Evolutionary conservation across 2,888 invertebrate species (phyloP), one percentile per base, ranked within the genome.

Genomic region (Ophioninae sp.): DNA sequence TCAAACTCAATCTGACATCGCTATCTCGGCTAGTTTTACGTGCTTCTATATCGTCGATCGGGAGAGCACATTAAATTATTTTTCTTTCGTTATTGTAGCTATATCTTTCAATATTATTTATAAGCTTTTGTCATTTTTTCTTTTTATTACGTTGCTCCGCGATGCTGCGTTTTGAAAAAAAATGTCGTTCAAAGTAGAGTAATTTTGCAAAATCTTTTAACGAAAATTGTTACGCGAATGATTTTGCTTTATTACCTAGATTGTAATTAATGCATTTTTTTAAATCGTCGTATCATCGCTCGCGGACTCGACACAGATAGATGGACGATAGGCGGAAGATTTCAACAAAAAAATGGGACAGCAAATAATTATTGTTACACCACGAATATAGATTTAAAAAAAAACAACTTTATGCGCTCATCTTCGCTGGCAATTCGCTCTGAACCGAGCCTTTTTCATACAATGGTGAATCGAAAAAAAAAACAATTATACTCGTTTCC

Each of bases 21-120:
- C 50, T 56, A 61, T 41, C 20, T 75, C 30, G 59, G 75, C n/a
- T 57, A n/a, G 30, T 57, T 69, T 68, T 75, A 13, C 30, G 64
- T 81, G 10, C 69, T 20, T 20, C 23, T 30, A 21, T 56, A 17
- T 75, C 67, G 3, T 69, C 17, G 39, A 65, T 64, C 41, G n/a
- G 13, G 44, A 62, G 57, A 10, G n/a, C 10, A n/a, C 20, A 37
- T 64, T n/a, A 20, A 8, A 30, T 30, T 21, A 41, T 37, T 17
- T 7, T 74, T 56, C 64, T 61, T n/a, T 61, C 39, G 37, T 70
- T 20, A 23, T 20, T 44, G 41, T 68, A 50, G 68, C 68, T 44
- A 68, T 68, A 44, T 23, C 6, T 23, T 23, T 13, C 17, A 50
- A 1, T 17, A 44, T 68, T 13, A 68, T 23, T 21, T 50, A 50